Conservation (phyloP, 2,888 invertebrate genomes). For the Xestobium rufovillosum region DNA sequence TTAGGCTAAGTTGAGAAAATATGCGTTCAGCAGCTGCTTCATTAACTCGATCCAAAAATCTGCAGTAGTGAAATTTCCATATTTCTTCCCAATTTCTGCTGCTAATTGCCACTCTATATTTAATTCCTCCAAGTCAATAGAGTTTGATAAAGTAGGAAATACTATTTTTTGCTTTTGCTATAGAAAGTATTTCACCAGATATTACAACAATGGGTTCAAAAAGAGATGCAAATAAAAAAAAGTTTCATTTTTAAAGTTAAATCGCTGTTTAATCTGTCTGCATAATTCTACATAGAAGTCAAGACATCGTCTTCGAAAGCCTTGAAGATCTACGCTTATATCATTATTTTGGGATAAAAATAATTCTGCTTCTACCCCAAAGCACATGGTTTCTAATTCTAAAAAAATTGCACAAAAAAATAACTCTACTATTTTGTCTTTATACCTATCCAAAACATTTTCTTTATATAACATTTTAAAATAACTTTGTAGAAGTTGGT, state of each 20-base stretch:
- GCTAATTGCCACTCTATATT: conserved; percentile 4
- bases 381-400: too few relatives aligned
- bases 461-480: conserved; percentile 4
- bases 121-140: background rate
- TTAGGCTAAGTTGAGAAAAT: background rate
- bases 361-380: too few relatives aligned
- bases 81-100: background rate
- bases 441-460: conserved; percentile 4
- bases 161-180: conserved; percentile 2
- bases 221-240: too few relatives aligned
- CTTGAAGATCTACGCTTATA: too few relatives aligned
- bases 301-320: too few relatives aligned
- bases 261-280: too few relatives aligned
- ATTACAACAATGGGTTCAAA: too few relatives aligned
- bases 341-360: too few relatives aligned
- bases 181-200: too few relatives aligned
- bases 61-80: background rate
- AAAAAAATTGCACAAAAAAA: too few relatives aligned
- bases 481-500: conserved; percentile 3
- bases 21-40: conserved; percentile 1
- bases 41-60: conserved; percentile 1
- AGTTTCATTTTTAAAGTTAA: too few relatives aligned
- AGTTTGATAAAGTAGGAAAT: background rate
- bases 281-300: too few relatives aligned
- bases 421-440: conserved; percentile 2